These are phyloP conservation scores for Sicus ferrugineus DNA, from an alignment of 2,888 invertebrate species.

Conservation along the genomic window DNA sequence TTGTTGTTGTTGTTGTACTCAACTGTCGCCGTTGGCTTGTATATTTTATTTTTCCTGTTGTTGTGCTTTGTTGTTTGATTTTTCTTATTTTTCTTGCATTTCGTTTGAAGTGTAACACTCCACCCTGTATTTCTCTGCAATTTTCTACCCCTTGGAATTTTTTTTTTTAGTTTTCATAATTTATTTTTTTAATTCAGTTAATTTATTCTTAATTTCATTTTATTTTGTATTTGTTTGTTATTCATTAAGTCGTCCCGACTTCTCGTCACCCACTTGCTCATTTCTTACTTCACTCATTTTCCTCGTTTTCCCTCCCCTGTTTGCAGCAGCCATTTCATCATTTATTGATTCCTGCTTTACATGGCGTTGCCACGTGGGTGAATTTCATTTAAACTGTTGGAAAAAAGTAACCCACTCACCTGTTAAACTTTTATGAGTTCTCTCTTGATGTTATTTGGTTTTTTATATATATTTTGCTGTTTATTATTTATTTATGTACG, in stretches of 20 bases:
- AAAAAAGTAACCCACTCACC: too few relatives aligned
- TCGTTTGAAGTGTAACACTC: neutral
- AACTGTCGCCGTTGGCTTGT: slow-evolving; percentile 24
- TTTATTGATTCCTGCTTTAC: too few relatives aligned
- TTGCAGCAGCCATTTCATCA: neutral
- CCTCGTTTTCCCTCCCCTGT: slow-evolving; percentile 32
- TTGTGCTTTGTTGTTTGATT: neutral
- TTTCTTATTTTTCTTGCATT: neutral
- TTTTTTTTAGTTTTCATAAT: slow-evolving; percentile 1
- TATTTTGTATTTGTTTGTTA: neutral
- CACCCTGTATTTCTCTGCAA: neutral
- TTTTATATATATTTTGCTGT: too few relatives aligned
- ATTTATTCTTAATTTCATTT: neutral
- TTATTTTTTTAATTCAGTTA: neutral
- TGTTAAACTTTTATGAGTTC: too few relatives aligned
- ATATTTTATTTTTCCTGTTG: slow-evolving; percentile 18
- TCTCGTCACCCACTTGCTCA: neutral
- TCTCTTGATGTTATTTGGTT: too few relatives aligned
- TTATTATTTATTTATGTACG: too few relatives aligned
- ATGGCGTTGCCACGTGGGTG: slow-evolving; percentile 35
- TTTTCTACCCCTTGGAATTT: too few relatives aligned
- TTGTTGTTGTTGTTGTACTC: neutral
- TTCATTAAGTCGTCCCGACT: neutral
- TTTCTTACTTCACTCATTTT: neutral
- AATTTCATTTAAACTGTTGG: slow-evolving; percentile 10